Evolutionary conservation across 2,888 invertebrate species (phyloP), one percentile per base, ranked within the genome.

Genomic region (Lissonota sp.): DNA sequence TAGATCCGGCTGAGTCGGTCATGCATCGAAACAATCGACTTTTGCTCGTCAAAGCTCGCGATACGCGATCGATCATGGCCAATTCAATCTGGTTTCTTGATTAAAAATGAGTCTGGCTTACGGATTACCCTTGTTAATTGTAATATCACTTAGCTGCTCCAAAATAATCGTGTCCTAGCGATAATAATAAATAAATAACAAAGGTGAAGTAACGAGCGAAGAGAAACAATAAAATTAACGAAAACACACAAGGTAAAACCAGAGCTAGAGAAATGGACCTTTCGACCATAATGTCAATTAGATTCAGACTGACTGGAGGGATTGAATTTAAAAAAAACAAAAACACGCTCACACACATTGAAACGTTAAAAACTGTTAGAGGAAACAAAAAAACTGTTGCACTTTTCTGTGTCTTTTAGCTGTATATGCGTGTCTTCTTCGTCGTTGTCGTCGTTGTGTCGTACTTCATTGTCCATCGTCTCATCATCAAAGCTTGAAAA

Each of bases 231-330:
- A 26, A 26, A 2, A 1, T 26, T 26, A 12, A 62, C 10, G 10
- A 63, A 53, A 70, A 60, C 57, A 69, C 71, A 58, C 62, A 73
- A n/a, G 70, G 58, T 75, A 63, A 78, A 80, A 83, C 77, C 76
- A 76, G 81, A 84, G 84, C 82, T 84, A 57, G 57, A 62, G 70
- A 83, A 87, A 83, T 86, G 87, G 88, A 89, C 87, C 88, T 89
- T 90, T 89, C 88, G 90, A 90, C 90, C 89, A 91, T 91, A 57
- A 78, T 92, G 92, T 92, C 92, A 92, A 92, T 92, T 92, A 92
- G 92, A 92, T 92, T 92, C 92, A 92, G 92, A 92, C 92, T 92
- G 92, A 92, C 86, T 88, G 90, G 90, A 91, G 90, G 91, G 91
- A 91, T 92, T 91, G 90, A 90, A 26, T 26, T 60, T 40, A 51